A percentile compares a stretch with the other conserved stretches of the same genome.
These are phyloP conservation scores for Suricata suricatta DNA, from an alignment of 2,113 vertebrate species.

Conservation along the genomic window DNA sequence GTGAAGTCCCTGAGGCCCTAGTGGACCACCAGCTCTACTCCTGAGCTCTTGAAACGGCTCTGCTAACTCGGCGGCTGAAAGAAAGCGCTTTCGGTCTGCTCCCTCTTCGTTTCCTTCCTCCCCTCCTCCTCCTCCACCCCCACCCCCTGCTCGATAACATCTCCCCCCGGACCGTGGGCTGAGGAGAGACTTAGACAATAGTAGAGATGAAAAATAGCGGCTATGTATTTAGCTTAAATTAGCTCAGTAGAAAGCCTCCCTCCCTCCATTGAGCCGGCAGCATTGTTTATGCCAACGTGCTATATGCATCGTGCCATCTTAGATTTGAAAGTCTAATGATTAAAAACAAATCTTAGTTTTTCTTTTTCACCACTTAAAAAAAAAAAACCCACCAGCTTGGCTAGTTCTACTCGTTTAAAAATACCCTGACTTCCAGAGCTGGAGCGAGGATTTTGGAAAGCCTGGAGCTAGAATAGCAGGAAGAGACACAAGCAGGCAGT, in stretches of 20 bases:
- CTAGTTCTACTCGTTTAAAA: constrained; percentile 76
- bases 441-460: constrained; percentile 15
- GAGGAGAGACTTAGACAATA: constrained; percentile 42
- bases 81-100: neutral
- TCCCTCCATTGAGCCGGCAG: constrained; percentile 36
- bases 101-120: neutral
- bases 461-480: neutral
- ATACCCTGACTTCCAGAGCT: constrained; percentile 48
- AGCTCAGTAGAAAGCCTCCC: constrained; percentile 50
- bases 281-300: constrained; percentile 23
- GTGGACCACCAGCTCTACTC: neutral
- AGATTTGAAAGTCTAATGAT: constrained; percentile 75
- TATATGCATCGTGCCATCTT: constrained; percentile 63
- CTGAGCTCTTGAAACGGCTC: neutral
- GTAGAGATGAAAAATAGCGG: constrained; percentile 42
- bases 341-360: constrained; percentile 74
- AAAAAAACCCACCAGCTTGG: constrained; percentile 47
- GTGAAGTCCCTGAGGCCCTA: neutral
- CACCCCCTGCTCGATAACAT: neutral
- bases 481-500: rapidly evolving
- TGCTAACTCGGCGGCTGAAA: neutral
- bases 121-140: neutral
- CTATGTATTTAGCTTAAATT: constrained; percentile 36
- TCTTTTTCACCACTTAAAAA: constrained; percentile 40
- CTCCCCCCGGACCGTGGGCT: neutral